These are phyloP conservation scores for Toxotes chatareus DNA, from an alignment of 2,113 vertebrate genomes.

Conservation along the genomic window DNA sequence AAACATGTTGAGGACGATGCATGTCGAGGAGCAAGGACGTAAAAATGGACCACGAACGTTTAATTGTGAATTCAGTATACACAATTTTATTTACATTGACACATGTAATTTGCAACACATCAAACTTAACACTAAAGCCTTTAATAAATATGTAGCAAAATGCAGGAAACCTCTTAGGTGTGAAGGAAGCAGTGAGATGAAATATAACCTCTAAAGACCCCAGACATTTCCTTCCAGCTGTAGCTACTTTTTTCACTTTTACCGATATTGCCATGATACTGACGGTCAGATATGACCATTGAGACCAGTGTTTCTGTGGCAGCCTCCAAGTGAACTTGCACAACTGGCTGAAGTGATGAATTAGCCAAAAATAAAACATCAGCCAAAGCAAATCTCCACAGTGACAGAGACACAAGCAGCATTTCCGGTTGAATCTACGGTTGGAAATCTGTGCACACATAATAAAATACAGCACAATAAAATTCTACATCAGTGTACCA, in stretches of 20 bases:
- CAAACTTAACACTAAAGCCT: conserved; percentile 72
- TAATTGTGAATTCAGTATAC: conserved; percentile 62
- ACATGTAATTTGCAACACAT: conserved; percentile 73
- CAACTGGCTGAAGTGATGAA: conserved; percentile 32
- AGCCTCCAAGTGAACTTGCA: conserved; percentile 30
- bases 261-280: conserved; percentile 11
- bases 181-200: conserved; percentile 22
- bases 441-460: conserved; percentile 56
- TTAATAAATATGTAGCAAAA: conserved; percentile 83
- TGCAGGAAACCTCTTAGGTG: conserved; percentile 50
- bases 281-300: conserved; percentile 12
- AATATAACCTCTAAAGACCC: conserved; percentile 35
- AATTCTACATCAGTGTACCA: conserved; percentile 76
- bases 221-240: conserved; percentile 13
- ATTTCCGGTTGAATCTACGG: conserved; percentile 45
- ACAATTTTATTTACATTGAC: conserved; percentile 84
- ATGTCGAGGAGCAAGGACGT: background rate
- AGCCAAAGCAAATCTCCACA: conserved; percentile 40
- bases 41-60: background rate
- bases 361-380: conserved; percentile 25
- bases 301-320: conserved; percentile 22
- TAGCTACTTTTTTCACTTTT: background rate
- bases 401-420: conserved; percentile 59
- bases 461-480: conserved; percentile 72
- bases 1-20: background rate